These are phyloP conservation scores for Charadrius vociferus DNA, from an alignment of 2,113 vertebrate genomes.

Conservation along the genomic window DNA sequence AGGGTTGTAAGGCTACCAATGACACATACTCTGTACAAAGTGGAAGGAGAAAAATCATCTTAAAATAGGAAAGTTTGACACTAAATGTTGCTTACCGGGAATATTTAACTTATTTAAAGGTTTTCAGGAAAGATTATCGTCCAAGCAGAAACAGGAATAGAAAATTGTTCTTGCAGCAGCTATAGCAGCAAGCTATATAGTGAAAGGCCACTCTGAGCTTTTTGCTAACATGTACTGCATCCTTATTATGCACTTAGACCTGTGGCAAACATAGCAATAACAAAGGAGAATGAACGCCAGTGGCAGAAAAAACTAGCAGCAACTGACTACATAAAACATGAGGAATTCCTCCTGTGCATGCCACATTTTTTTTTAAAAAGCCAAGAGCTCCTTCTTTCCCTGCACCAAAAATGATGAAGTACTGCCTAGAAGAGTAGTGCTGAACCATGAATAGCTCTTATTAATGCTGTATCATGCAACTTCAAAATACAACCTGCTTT, in stretches of 20 bases:
- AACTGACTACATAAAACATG: background rate
- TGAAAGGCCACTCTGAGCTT: background rate
- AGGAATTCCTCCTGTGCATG: background rate
- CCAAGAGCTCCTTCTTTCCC: background rate
- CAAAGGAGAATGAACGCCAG: background rate
- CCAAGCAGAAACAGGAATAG: background rate
- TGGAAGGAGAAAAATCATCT: background rate
- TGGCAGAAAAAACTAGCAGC: background rate
- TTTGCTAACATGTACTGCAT: background rate
- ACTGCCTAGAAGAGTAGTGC: background rate
- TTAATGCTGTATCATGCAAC: background rate
- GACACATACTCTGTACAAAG: background rate
- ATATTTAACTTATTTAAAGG: background rate
- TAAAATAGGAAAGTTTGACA: background rate
- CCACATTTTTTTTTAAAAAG: background rate
- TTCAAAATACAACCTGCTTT: background rate
- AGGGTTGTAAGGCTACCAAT: constrained; percentile 24
- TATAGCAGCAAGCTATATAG: background rate
- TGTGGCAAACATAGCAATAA: background rate
- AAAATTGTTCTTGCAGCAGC: background rate
- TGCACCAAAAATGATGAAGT: background rate
- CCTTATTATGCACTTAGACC: background rate
- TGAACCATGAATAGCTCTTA: background rate
- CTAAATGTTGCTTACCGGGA: background rate
- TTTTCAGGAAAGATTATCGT: background rate